A percentile compares a stretch with the other conserved stretches of the same genome.
Conservation (phyloP, 2,888 invertebrate genomes). For the Drosophila neutralis region DNA sequence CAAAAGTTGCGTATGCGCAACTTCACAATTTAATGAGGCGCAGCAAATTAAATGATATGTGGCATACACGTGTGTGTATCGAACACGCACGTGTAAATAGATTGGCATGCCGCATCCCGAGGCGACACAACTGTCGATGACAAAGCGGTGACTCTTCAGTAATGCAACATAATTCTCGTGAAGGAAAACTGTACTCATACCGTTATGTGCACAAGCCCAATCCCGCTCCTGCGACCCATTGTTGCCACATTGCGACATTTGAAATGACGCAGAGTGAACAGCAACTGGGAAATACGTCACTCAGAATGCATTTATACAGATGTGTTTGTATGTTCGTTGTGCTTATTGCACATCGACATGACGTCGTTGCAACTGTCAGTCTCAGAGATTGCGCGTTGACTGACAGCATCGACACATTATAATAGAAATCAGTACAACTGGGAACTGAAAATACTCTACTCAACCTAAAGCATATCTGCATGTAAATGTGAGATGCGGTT, state of each 20-base stretch:
- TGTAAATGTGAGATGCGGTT: background rate
- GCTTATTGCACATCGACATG: conserved; percentile 18
- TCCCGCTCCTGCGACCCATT: background rate
- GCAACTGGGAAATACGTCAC: background rate
- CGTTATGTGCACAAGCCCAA: background rate
- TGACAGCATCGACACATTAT: conserved; percentile 2
- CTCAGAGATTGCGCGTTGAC: conserved; percentile 21
- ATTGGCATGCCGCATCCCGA: conserved; percentile 12
- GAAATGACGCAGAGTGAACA: background rate
- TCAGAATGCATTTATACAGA: background rate
- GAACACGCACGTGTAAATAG: conserved; percentile 25
- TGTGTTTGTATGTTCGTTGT: background rate
- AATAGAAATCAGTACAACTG: conserved; percentile 5
- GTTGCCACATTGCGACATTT: background rate
- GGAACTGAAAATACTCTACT: background rate
- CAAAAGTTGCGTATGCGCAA: conserved; percentile 40
- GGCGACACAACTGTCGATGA: conserved; percentile 10
- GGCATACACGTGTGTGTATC: conserved; percentile 32
- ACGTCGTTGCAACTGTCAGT: conserved; percentile 52
- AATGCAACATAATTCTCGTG: conserved; percentile 14
- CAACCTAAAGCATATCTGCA: background rate
- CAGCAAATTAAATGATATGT: background rate
- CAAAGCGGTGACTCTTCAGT: conserved; percentile 12
- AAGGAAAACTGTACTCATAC: background rate
- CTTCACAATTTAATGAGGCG: conserved; percentile 30